Conservation (phyloP, 1,140 invertebrate genomes). For the Diuraphis noxia region DNA sequence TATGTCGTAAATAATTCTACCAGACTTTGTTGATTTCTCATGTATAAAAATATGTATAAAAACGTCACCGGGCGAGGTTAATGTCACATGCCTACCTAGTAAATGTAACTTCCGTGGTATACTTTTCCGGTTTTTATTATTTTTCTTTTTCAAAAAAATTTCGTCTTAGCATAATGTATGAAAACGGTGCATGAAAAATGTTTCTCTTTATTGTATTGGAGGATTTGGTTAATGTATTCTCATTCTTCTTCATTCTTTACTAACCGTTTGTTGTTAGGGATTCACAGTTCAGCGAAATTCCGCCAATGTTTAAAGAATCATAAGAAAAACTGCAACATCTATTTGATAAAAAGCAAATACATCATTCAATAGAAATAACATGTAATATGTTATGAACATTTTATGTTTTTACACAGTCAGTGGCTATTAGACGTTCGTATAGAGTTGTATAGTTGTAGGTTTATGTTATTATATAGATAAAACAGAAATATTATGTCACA, state of each 20-base stretch:
- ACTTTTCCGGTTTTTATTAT: conserved; percentile 12
- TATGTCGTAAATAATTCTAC: conserved; percentile 25
- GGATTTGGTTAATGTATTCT: not conserved
- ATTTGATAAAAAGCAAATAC: not conserved
- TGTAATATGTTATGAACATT: not conserved
- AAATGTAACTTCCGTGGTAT: not conserved
- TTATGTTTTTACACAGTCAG: no score
- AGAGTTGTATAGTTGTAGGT: no score
- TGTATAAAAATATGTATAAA: conserved; percentile 3
- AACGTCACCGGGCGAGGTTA: not conserved
- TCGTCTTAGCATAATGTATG: not conserved
- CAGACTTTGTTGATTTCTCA: conserved; percentile 36
- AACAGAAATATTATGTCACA: not conserved
- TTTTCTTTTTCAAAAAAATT: not conserved
- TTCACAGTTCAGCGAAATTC: not conserved
- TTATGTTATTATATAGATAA: not conserved
- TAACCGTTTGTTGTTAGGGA: not conserved
- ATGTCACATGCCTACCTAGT: not conserved
- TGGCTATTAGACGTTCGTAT: not conserved
- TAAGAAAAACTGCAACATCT: not conserved
- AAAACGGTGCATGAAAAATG: conserved; percentile 30
- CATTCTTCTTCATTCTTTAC: not conserved
- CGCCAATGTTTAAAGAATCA: not conserved
- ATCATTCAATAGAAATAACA: not conserved
- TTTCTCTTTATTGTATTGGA: conserved; percentile 18